Evolutionary conservation across 2,888 invertebrate species (phyloP).

Genomic region (Tenthredo notha): DNA sequence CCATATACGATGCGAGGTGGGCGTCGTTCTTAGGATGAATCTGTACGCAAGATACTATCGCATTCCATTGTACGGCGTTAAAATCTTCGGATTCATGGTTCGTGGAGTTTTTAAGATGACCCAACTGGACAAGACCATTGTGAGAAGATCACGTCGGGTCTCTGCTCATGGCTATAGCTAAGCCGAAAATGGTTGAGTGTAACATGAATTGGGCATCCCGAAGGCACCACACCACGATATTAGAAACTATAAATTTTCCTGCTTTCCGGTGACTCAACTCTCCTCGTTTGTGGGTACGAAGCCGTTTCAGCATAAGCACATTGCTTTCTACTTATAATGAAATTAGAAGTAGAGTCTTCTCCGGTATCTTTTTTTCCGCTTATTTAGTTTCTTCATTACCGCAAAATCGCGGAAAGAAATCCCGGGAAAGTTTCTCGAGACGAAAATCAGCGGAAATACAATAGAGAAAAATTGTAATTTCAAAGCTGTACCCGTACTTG

Average conservation of each 20-base stretch:
- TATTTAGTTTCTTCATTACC: neutral
- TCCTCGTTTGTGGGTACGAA: neutral
- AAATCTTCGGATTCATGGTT: slow-evolving; percentile 8
- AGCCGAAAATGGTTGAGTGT: neutral
- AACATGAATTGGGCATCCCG: neutral
- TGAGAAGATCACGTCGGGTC: neutral
- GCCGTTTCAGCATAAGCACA: neutral
- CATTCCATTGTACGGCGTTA: slow-evolving; percentile 21
- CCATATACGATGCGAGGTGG: neutral
- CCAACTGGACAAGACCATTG: slow-evolving; percentile 30
- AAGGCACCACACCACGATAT: neutral
- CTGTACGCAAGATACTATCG: slow-evolving; percentile 24
- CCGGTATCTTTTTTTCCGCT: neutral
- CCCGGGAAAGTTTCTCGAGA: neutral
- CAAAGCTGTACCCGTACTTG: neutral
- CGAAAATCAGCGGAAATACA: neutral
- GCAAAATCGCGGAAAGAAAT: neutral
- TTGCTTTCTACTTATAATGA: neutral
- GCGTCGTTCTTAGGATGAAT: neutral
- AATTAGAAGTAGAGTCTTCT: neutral
- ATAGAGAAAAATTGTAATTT: neutral
- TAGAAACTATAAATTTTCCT: neutral
- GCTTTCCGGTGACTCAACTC: neutral
- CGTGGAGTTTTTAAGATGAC: slow-evolving; percentile 1
- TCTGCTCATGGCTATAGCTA: neutral